Conservation (phyloP, 2,797 vertebrate species). For the Scolopax bukidnonensis region DNA sequence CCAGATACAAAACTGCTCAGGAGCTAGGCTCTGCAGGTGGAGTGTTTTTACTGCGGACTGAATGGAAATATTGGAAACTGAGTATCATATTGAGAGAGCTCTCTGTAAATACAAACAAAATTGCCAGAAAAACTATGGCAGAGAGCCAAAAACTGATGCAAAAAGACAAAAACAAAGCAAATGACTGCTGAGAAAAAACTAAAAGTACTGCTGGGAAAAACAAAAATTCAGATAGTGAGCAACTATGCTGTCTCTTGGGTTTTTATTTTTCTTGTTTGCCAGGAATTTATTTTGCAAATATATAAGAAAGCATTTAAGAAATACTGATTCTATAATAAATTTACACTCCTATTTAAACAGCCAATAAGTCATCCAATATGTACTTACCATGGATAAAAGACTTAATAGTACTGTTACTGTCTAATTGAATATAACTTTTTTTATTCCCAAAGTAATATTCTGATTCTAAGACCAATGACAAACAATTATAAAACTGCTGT, state of each 20-base stretch:
- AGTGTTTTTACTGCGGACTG: background rate
- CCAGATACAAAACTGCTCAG: background rate
- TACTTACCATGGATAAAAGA: background rate
- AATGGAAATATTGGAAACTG: background rate
- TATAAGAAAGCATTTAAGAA: background rate
- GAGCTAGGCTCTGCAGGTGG: background rate
- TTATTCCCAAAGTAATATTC: background rate
- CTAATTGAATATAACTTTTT: background rate
- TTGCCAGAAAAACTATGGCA: background rate
- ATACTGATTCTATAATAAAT: background rate
- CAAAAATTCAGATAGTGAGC: background rate
- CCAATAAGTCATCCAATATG: background rate
- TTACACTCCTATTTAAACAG: background rate
- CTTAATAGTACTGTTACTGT: background rate
- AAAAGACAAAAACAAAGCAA: background rate
- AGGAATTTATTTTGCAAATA: background rate
- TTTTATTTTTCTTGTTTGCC: background rate
- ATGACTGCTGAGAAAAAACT: background rate
- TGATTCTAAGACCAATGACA: background rate
- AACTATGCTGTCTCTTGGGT: rapidly evolving
- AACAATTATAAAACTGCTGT: background rate
- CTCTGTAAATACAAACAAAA: background rate
- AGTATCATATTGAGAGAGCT: background rate
- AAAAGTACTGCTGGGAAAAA: background rate
- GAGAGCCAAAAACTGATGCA: background rate